Evolutionary conservation across 35 echinoderm and acorn worm genomes (phyloP).

Genomic region (Amphiura filiformis): DNA sequence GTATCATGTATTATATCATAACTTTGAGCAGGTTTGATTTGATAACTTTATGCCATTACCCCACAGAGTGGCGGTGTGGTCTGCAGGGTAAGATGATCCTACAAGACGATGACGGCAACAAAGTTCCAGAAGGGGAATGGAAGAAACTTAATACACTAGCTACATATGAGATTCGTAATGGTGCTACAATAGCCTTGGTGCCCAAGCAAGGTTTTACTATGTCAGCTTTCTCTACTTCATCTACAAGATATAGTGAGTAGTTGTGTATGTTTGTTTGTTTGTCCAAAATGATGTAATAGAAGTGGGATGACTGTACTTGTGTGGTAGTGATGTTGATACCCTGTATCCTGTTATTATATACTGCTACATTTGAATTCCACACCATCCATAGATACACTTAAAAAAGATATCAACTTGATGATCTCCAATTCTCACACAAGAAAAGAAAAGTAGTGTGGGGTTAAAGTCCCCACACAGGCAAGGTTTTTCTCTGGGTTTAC

Average conservation of each 20-base stretch:
- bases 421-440: too few species aligned
- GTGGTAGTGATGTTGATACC: neutral
- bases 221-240: conserved; percentile 68
- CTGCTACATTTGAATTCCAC: too few species aligned
- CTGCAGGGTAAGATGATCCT: conserved; percentile 53
- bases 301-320: neutral
- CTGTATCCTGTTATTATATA: neutral
- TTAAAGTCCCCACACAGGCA: too few species aligned
- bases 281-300: too few species aligned
- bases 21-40: too few species aligned
- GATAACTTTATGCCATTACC: too few species aligned
- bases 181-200: conserved; percentile 81
- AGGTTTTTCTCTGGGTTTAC: too few species aligned
- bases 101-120: conserved; percentile 70
- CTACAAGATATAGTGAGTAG: conserved; percentile 74
- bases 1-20: too few species aligned
- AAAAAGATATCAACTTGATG: too few species aligned
- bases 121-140: conserved; percentile 67
- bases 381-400: too few species aligned
- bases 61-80: conserved; percentile 72
- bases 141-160: conserved; percentile 86
- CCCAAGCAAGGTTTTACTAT: conserved; percentile 86
- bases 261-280: too few species aligned
- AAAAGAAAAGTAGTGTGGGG: too few species aligned
- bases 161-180: conserved; percentile 80